Base-by-base conservation (phyloP, 2,797 vertebrate genomes). In the Poeciliopsis presidionis region DNA sequence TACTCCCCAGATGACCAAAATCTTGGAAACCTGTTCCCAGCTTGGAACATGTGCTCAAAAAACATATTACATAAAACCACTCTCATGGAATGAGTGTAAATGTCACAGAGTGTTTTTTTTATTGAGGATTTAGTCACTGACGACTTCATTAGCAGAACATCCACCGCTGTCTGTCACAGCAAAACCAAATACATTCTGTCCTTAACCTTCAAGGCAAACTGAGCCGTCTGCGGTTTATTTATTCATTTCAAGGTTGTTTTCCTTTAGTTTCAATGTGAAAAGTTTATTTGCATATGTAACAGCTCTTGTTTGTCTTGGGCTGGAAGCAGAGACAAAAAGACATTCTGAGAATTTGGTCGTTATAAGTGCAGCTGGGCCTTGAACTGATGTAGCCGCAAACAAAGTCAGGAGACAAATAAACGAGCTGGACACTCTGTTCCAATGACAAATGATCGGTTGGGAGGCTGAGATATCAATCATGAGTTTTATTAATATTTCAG, bases 111-210 rank as follows among this genome's bases (percentile, higher is more conserved):
- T 12, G 11, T 67, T 41, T 11, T 67, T 67, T 25, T 67, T 12
- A 41, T 80, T 83, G 59, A 47, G 22, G 85, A 82, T 84, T 47
- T 46, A 20, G 63, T 30, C 59, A 71, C 65, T 51, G 73, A 55
- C 75, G 16, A 12, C 71, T 81, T 83, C 74, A 79, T 53, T 45
- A 79, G 39, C 8, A 5, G 57, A 53, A 28, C 57, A 82, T 55
- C 39, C 20, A 67, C 61, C 69, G 11, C 30, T 73, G 14, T 78
- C 53, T 36, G 53, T 75, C 49, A 57, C 20, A 20, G 18, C 46
- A 78, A 45, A 51, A 46, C 36, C 63, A 76, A 74, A 61, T 5
- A 4, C n/a, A 59, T 70, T 55, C 55, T 72, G n/a, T 13, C 14
- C 12, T 41, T n/a, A 20, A 65, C 16, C 41, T 41, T 12, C 2